Conservation (phyloP, 2,888 invertebrate genomes). For the Cylloceria caligata region DNA sequence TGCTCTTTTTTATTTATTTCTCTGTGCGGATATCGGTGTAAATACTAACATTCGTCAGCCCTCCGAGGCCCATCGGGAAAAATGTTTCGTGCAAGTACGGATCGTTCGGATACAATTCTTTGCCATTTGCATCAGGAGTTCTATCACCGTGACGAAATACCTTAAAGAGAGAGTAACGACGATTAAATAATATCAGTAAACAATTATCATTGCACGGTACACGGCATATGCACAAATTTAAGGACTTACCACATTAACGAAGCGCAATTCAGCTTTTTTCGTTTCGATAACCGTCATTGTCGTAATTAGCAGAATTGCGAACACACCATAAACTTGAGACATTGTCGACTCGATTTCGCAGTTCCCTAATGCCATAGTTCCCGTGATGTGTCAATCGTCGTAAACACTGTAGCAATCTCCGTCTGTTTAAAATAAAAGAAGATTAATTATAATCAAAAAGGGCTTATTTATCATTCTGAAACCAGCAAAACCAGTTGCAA, state of each 20-base stretch:
- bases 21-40: neutral
- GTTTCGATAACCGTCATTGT: conserved; percentile 23
- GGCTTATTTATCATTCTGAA: neutral
- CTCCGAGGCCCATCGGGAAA: conserved; percentile 87
- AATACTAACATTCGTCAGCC: conserved; percentile 73
- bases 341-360: conserved; percentile 13
- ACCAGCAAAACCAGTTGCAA: neutral
- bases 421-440: neutral
- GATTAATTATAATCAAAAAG: neutral
- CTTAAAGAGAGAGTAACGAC: conserved; percentile 80
- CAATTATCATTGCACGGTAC: neutral
- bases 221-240: neutral
- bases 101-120: conserved; percentile 87
- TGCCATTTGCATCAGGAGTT: conserved; percentile 87
- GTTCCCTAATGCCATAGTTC: neutral
- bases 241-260: conserved; percentile 74
- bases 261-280: conserved; percentile 64
- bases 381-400: neutral
- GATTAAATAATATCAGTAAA: neutral
- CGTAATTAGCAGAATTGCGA: conserved; percentile 48
- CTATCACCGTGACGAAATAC: conserved; percentile 91
- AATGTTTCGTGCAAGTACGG: conserved; percentile 85
- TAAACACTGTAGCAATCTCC: neutral
- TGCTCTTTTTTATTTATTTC: neutral
- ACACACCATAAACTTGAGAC: conserved; percentile 10